A percentile compares a stretch with the other conserved stretches of the same genome.
Evolutionary conservation across 2,888 invertebrate genomes (phyloP).

Genomic region (Prionchulus punctatus): DNA sequence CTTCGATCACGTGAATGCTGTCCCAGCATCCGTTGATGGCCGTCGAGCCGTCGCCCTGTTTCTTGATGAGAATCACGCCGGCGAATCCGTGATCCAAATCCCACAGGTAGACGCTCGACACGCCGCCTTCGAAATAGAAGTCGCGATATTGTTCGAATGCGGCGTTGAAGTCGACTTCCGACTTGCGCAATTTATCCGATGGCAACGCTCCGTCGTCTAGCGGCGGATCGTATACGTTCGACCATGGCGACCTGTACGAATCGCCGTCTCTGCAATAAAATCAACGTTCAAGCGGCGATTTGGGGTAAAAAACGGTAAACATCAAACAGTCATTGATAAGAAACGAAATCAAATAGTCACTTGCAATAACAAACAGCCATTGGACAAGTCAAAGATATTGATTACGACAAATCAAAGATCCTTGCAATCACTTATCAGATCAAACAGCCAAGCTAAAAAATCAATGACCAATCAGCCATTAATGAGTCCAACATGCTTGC

Average conservation of each 20-base stretch:
- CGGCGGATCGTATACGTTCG: slow-evolving; percentile 91
- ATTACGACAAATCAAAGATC: no score
- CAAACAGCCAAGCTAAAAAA: no score
- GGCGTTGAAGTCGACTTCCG: slow-evolving; percentile 93
- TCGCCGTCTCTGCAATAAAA: slow-evolving; percentile 75
- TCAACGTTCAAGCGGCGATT: no score
- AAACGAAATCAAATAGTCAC: no score
- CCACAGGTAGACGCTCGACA: slow-evolving; percentile 98
- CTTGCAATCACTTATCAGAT: no score
- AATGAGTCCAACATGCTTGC: no score
- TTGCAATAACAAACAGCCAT: no score
- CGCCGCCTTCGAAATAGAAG: slow-evolving; percentile 97
- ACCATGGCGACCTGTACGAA: slow-evolving; percentile 96
- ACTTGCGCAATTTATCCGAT: slow-evolving; percentile 75
- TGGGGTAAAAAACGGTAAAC: no score
- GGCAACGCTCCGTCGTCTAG: slow-evolving; percentile 97
- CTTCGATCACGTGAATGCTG: slow-evolving; percentile 97
- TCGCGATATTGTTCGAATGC: slow-evolving; percentile 97
- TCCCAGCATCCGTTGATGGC: slow-evolving; percentile 99
- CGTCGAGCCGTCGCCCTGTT: slow-evolving; percentile 92
- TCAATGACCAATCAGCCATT: no score
- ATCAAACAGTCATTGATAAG: no score
- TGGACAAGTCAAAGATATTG: no score
- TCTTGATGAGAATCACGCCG: slow-evolving; percentile 94
- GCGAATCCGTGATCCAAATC: slow-evolving; percentile 88